phyloP scores from a whole-genome alignment of 2,113 vertebrate species.

The Antechinus flavipes region DNA sequence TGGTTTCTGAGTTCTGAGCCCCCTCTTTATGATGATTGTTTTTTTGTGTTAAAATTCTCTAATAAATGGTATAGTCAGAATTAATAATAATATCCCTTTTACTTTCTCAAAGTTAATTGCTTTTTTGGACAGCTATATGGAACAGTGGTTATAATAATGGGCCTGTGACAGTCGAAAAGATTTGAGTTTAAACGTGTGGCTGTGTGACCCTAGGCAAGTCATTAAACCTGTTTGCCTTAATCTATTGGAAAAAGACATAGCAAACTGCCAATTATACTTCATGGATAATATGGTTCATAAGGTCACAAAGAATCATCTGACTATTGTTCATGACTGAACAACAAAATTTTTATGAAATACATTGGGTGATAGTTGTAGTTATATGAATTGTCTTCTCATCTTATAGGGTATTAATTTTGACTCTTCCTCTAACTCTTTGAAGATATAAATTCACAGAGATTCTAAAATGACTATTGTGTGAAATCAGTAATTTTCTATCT shows the following conservation, averaged over 20 bases:
- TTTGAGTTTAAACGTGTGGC: too few relatives aligned
- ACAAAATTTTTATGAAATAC: not conserved
- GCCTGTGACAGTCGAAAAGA: too few relatives aligned
- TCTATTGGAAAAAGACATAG: not conserved
- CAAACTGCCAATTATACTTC: not conserved
- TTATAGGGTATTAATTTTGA: not conserved
- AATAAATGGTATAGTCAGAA: too few relatives aligned
- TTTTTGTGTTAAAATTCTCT: too few relatives aligned
- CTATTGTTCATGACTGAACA: not conserved
- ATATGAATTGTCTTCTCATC: too few relatives aligned
- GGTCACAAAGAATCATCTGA: not conserved
- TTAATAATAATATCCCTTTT: too few relatives aligned
- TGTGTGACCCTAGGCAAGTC: not conserved
- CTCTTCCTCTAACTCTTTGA: not conserved
- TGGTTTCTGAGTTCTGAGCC: too few relatives aligned
- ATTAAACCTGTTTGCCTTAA: not conserved
- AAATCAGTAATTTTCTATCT: not conserved
- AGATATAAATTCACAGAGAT: not conserved
- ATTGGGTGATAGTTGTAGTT: not conserved
- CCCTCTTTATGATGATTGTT: too few relatives aligned
- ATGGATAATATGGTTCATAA: not conserved
- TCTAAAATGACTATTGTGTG: not conserved
- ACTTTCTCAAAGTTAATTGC: too few relatives aligned
- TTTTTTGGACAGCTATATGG: too few relatives aligned
- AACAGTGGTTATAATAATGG: too few relatives aligned